phyloP scores from a whole-genome alignment of 2,797 vertebrate genomes.

The Hoplostethus atlanticus region DNA sequence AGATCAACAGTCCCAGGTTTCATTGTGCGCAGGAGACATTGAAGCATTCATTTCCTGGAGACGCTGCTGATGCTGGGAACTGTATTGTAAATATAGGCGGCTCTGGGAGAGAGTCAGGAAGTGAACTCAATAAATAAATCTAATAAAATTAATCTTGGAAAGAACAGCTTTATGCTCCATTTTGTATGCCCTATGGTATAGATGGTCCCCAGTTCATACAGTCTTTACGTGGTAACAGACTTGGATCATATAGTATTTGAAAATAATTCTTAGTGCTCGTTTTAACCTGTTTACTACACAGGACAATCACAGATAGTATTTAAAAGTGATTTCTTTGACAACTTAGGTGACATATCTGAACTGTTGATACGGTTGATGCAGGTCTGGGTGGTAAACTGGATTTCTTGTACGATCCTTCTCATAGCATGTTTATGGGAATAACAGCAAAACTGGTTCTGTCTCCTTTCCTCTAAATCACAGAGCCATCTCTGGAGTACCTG shows the following conservation, averaged over 20 bases:
- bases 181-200: no score
- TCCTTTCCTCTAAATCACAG: slow-evolving; percentile 42
- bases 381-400: background rate
- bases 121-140: background rate
- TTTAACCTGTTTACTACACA: no score
- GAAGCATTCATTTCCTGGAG: slow-evolving; percentile 64
- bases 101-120: slow-evolving; percentile 15
- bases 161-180: no score
- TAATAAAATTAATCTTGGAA: no score
- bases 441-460: background rate
- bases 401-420: background rate
- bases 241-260: background rate
- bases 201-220: background rate
- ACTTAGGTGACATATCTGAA: background rate
- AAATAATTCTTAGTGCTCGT: no score
- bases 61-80: slow-evolving; percentile 45
- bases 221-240: background rate
- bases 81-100: slow-evolving; percentile 41
- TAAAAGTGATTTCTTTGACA: background rate
- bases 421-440: background rate
- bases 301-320: background rate
- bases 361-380: background rate
- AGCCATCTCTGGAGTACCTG: slow-evolving; percentile 46
- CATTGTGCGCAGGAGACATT: slow-evolving; percentile 43
- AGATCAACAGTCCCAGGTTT: slow-evolving; percentile 44